Base-by-base conservation (phyloP, 2,113 vertebrate genomes). In the Lontra canadensis region DNA sequence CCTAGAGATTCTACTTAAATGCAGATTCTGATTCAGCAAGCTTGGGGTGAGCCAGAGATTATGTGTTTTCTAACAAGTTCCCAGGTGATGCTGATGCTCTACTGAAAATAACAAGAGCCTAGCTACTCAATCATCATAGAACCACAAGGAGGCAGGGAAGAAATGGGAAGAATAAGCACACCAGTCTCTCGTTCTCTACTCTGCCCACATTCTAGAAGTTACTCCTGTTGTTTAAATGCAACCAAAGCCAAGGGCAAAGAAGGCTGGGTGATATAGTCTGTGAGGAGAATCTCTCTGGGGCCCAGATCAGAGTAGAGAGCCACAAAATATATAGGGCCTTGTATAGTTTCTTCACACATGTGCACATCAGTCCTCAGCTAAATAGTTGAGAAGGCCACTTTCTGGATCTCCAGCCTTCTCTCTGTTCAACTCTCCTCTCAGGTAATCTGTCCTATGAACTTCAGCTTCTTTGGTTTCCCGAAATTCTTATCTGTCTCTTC, bases 41-140 rank as follows among this genome's bases (percentile, higher is more conserved):
- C 29, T 29, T 76, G 57, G 47, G 26, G 20, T 91, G 25, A 71
- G 31, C 61, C 42, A 55, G 14, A 84, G 36, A 61, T 67, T 90
- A 47, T 86, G 39, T 59, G 34, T 93, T 96, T 76, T 87, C 59
- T 93, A 95, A 63, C 18, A 93, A 79, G 52, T n/a, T 94, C 29
- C 29, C 44, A 84, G 20, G 52, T 84, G n/a, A n/a, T 65, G 49
- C n/a, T 79, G 49, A 80, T 73, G 59, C 15, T 78, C 59, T 82
- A 95, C 36, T 36, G 29, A 9, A 42, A 86, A 76, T 86, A 55
- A 76, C n/a, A 85, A 84, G 11, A 12, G 21, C 14, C 14, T 61
- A 78, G 13, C 25, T 69, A 65, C 29, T 55, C 21, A 78, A 8
- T 52, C 7, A 10, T 44, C 31, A 23, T 13, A 49, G 44, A 47